These are phyloP conservation scores for Odontophorus gujanensis DNA, from an alignment of 2,113 vertebrate species.

Conservation along the genomic window DNA sequence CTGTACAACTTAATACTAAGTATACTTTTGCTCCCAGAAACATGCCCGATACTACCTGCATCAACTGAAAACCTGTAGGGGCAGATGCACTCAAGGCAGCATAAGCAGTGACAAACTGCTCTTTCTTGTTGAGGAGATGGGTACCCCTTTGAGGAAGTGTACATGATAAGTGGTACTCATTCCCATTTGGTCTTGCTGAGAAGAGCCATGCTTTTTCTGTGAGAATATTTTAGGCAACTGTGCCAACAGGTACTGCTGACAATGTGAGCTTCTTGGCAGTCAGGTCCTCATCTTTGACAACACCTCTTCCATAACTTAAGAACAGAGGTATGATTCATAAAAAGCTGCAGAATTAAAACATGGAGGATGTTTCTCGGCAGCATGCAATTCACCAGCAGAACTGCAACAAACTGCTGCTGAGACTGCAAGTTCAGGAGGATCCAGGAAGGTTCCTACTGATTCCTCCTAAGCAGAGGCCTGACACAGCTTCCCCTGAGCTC, in stretches of 20 bases:
- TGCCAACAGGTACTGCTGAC: neutral
- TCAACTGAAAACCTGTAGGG: neutral
- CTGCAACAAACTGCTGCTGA: neutral
- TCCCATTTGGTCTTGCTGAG: accelerated
- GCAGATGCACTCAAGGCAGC: neutral
- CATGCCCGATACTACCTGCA: neutral
- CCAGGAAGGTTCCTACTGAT: neutral
- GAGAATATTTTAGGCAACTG: neutral
- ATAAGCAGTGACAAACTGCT: neutral
- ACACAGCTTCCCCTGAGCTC: neutral
- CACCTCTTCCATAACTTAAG: neutral
- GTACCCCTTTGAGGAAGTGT: neutral
- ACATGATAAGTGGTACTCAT: neutral
- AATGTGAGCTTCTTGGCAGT: neutral
- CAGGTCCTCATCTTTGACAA: neutral
- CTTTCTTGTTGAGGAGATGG: neutral
- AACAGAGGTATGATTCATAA: neutral
- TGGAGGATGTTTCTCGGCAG: neutral
- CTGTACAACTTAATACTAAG: neutral
- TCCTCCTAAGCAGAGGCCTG: neutral
- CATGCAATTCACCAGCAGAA: neutral
- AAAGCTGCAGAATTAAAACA: neutral
- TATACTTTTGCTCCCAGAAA: neutral
- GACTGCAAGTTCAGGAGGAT: neutral
- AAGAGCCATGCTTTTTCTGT: neutral